Evolutionary conservation across 2,888 invertebrate genomes (phyloP), one percentile per base, ranked within the genome.

Genomic region (Diabrotica balteata): DNA sequence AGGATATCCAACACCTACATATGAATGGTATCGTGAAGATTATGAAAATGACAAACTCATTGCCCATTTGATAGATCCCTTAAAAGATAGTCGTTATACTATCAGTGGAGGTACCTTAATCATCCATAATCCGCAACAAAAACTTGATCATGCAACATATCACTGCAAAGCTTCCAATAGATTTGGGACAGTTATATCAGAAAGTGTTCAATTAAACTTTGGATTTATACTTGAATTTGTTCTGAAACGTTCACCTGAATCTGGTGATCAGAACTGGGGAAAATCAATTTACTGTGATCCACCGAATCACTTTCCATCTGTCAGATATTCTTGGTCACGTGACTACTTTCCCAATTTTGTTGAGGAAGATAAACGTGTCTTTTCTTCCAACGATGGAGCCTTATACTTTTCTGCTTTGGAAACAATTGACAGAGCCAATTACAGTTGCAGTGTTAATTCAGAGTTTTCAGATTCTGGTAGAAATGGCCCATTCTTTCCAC

Each of bases 321-420:
- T 97, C 0, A 93, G 92, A 73, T 97, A 94, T 83, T 91, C 95
- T 75, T 98, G 97, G 97, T 92, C 94, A 8, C 90, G 97, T 71
- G 93, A 93, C 79, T 92, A 89, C 78, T 95, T 96, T 76, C 93
- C 94, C 0, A 96, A 96, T 83, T 93, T 97, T 76, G 96, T 98
- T 1, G 95, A 97, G 81, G 95, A 97, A 83, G 95, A 96, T 82
- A 90, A 91, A 78, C 87, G 97, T 73, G 94, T 96, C 0, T 97
- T 98, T 86, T 96, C 97, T 0, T 97, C 97, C 0, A 88, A 91
- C 78, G 97, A 97, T 86, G 97, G 97, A 53, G 93, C 96, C 10
- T 87, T 98, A 11, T 98, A 98, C 80, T 97, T 98, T 81, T 96
- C 97, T 22, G 93, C 95, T 7, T 87, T 98, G 76, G 97, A 97